Evolutionary conservation across 2,113 vertebrate genomes (phyloP), one percentile per base, ranked within the genome.

Genomic region (Paraplagusia blochii): DNA sequence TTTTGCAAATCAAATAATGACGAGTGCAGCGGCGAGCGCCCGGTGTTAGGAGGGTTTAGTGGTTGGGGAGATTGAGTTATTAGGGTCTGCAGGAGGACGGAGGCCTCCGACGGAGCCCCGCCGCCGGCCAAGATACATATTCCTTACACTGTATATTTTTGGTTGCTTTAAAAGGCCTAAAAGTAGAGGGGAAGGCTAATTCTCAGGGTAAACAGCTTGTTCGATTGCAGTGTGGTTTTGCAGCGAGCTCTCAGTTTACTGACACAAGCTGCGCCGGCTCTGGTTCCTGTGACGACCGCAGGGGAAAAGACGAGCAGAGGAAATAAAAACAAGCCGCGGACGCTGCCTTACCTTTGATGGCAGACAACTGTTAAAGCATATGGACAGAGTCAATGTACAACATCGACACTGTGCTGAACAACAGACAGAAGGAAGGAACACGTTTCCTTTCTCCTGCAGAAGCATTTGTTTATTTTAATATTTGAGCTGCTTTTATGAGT

Each of bases 1-100:
- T 87, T 82, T 86, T 66, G 58, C 70, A 86, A 87, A 77, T 83
- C 69, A 77, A 84, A 87, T 87, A 81, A 80, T 73, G 78, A 82
- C 62, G 81, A 86, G 75, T 85, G 82, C 76, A 69, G 76, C 44
- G 64, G 74, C 75, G 50, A 73, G 77, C 55, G 34, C 42, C 71
- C 68, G 38, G 63, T 69, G 80, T 87, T 81, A 80, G 83, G 80
- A 82, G 69, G 73, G 73, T 71, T 82, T 84, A 83, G 87, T 67
- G 79, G 77, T 82, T 47, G 58, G 57, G 57, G 14, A 75, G 79
- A 79, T 74, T 76, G 76, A 80, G 82, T 79, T 85, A 88, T 81
- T 79, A 81, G 66, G 81, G 55, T 73, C 67, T 33, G 16, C 42
- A 66, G 74, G 74, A 62, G 65, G 73, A 84, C 61, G 62, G 61